A percentile compares a stretch with the other conserved stretches of the same genome.
These are phyloP conservation scores for Staurois parvus DNA, from an alignment of 2,797 vertebrate species.

Conservation along the genomic window DNA sequence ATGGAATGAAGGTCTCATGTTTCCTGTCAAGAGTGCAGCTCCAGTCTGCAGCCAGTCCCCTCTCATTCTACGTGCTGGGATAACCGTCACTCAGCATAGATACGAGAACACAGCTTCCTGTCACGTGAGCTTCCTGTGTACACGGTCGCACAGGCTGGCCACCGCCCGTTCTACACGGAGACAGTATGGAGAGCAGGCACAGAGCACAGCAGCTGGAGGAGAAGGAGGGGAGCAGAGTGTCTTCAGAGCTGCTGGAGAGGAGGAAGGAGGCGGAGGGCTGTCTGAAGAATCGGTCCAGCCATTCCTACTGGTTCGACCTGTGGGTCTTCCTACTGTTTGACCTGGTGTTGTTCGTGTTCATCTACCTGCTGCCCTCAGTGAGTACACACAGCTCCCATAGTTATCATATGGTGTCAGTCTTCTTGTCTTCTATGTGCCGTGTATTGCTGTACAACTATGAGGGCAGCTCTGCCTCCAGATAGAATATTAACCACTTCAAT, in stretches of 20 bases:
- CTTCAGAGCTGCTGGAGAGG: background rate
- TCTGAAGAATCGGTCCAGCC: background rate
- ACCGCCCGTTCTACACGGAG: too few species aligned
- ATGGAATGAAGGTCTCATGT: too few species aligned
- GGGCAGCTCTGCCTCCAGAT: too few species aligned
- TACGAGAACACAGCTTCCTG: background rate
- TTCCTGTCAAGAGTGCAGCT: too few species aligned
- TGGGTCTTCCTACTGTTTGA: conserved; percentile 51
- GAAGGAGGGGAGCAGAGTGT: background rate
- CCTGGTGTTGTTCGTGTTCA: conserved; percentile 27
- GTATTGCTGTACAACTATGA: too few species aligned
- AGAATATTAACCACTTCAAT: too few species aligned
- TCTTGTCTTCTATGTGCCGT: too few species aligned
- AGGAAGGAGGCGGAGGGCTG: conserved; percentile 23
- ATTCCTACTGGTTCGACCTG: conserved; percentile 37
- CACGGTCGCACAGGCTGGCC: too few species aligned
- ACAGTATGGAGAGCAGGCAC: conserved; percentile 1
- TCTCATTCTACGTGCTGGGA: too few species aligned
- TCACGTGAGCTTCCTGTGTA: background rate
- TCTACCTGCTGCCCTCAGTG: conserved; percentile 16
- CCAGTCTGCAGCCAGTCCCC: too few species aligned
- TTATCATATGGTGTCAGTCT: too few species aligned
- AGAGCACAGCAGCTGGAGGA: background rate
- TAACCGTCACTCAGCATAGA: conserved; percentile 1
- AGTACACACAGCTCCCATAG: too few species aligned